Conservation (phyloP, 2,113 vertebrate genomes). For the Muntiacus muntjak region DNA sequence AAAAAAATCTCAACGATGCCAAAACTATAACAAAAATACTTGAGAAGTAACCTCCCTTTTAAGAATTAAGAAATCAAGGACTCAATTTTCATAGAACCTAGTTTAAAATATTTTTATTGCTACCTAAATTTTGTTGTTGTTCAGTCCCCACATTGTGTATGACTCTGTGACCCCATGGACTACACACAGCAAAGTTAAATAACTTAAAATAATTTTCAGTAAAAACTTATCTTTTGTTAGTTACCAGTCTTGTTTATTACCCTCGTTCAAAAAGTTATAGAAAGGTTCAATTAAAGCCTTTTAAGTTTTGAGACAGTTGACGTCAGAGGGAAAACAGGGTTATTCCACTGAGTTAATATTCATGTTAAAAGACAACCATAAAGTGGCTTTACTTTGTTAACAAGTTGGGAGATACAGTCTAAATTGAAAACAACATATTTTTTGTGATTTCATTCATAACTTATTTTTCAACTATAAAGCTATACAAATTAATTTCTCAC, state of each 20-base stretch:
- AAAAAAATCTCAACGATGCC: not conserved
- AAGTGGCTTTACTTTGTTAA: not conserved
- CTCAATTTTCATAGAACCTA: not conserved
- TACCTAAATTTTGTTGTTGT: not conserved
- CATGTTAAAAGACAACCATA: not conserved
- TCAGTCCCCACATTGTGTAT: not conserved
- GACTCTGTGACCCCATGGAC: not conserved
- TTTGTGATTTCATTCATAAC: not conserved
- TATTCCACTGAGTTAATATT: not conserved
- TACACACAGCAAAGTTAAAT: not conserved
- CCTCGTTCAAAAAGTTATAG: not conserved
- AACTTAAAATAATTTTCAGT: not conserved
- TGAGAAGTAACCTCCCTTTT: not conserved
- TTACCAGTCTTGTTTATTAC: not conserved
- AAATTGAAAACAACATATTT: not conserved
- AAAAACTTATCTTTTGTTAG: not conserved
- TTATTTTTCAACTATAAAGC: slow-evolving; percentile 38
- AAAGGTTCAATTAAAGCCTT: not conserved
- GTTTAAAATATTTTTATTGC: slow-evolving; percentile 12
- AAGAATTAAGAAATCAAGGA: slow-evolving; percentile 27
- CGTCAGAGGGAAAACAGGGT: not conserved
- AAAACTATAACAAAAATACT: not conserved
- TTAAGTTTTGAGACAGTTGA: not conserved
- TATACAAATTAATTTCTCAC: not conserved
- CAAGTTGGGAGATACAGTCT: not conserved